Evolutionary conservation across 2,113 vertebrate genomes (phyloP).

Genomic region (Oryctolagus cuniculus): DNA sequence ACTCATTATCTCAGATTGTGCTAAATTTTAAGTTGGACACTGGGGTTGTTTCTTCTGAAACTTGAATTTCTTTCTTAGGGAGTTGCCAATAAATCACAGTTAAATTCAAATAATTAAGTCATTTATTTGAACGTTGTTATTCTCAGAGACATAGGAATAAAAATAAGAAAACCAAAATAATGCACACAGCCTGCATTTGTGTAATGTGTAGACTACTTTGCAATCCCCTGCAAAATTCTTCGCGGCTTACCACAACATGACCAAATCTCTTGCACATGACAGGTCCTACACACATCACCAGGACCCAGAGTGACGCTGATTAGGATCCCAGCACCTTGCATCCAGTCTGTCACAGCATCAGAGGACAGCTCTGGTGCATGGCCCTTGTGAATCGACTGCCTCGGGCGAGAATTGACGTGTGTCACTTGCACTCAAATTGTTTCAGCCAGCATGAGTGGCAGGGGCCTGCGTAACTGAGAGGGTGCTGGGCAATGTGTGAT

Average conservation of each 20-base stretch:
- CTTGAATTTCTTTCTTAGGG: not conserved
- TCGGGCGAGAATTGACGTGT: not conserved
- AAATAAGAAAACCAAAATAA: not conserved
- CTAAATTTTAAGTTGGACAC: not conserved
- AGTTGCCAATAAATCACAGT: not conserved
- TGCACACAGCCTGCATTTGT: not conserved
- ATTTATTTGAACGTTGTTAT: not conserved
- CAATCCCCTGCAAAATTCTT: not conserved
- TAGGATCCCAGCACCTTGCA: accelerated
- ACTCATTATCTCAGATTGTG: not conserved
- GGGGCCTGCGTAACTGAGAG: not conserved
- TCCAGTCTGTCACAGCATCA: accelerated
- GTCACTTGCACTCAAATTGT: not conserved
- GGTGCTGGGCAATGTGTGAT: not conserved
- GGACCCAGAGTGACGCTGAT: accelerated
- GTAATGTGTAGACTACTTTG: accelerated
- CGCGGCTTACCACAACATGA: not conserved
- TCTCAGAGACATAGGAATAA: not conserved
- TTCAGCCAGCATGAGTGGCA: not conserved
- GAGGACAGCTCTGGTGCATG: not conserved
- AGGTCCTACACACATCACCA: not conserved
- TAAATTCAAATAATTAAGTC: not conserved
- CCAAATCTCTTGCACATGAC: not conserved
- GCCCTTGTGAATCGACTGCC: not conserved
- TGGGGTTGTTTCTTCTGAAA: not conserved